Evolutionary conservation across 2,888 invertebrate genomes (phyloP).

Genomic region (Euspilapteryx auroguttella): DNA sequence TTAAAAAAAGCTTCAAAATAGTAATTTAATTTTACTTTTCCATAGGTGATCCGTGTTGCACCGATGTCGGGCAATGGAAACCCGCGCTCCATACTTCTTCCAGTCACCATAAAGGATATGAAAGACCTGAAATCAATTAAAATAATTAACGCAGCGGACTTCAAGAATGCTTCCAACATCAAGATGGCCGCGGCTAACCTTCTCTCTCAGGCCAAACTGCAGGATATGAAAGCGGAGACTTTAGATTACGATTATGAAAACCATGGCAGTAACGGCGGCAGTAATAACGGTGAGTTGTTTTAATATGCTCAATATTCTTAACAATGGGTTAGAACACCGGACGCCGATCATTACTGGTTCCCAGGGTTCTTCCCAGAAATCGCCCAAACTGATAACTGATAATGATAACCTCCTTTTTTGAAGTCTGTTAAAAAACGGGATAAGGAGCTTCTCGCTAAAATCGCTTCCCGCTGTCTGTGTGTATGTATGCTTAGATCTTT

Average conservation of each 20-base stretch:
- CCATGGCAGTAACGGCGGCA: conserved; percentile 24
- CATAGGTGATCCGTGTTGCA: conserved; percentile 43
- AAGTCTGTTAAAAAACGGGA: no score
- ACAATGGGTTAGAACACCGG: no score
- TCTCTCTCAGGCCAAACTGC: conserved; percentile 45
- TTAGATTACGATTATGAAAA: conserved; percentile 35
- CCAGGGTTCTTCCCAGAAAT: no score
- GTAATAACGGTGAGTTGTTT: conserved; percentile 42
- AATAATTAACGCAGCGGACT: conserved; percentile 68
- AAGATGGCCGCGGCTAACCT: conserved; percentile 54
- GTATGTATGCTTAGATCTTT: no score
- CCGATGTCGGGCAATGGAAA: conserved; percentile 55
- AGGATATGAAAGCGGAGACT: conserved; percentile 33
- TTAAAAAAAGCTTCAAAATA: no score
- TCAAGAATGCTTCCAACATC: conserved; percentile 56
- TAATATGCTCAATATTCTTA: neutral
- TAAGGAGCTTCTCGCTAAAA: no score
- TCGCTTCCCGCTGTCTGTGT: no score
- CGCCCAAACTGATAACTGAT: no score
- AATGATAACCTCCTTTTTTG: no score
- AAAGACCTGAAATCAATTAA: conserved; percentile 73
- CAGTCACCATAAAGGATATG: conserved; percentile 69
- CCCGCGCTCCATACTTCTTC: conserved; percentile 69
- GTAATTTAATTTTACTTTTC: no score
- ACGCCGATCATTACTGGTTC: no score